phyloP scores from a whole-genome alignment of 2,113 vertebrate species.

The Ranitomeya imitator region DNA sequence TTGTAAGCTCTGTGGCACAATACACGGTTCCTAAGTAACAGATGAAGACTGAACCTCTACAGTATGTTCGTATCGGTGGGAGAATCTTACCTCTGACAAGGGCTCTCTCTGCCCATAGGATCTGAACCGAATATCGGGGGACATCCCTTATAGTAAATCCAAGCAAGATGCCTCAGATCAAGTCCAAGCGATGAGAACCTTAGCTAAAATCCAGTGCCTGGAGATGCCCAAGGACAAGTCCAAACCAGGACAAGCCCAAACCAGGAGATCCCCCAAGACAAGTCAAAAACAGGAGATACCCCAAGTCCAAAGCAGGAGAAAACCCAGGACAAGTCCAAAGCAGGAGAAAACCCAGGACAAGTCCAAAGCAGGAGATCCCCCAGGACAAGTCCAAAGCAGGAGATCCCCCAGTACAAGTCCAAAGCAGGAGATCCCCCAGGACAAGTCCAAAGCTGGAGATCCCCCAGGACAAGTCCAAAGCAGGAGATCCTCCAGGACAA shows the following conservation, averaged over 20 bases:
- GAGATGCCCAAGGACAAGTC: background rate
- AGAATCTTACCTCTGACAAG: slow-evolving; percentile 1
- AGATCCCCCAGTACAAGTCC: no score
- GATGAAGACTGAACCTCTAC: background rate
- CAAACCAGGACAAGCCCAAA: background rate
- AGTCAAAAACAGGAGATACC: background rate
- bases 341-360: no score
- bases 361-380: no score
- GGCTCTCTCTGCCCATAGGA: slow-evolving; percentile 47
- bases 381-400: no score
- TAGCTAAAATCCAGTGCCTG: background rate
- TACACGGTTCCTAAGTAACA: no score
- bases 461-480: background rate
- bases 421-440: no score
- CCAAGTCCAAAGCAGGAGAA: no score
- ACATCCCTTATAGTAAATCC: slow-evolving; percentile 34
- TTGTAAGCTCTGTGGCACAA: slow-evolving; percentile 2
- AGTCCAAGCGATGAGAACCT: background rate
- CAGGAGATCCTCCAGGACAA: background rate
- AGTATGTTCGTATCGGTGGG: background rate
- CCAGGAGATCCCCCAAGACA: background rate
- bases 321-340: no score
- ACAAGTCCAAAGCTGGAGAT: no score
- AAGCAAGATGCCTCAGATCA: background rate
- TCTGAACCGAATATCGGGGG: background rate